Evolutionary conservation across 2,888 invertebrate genomes (phyloP).

Genomic region (Steromphala cineraria): DNA sequence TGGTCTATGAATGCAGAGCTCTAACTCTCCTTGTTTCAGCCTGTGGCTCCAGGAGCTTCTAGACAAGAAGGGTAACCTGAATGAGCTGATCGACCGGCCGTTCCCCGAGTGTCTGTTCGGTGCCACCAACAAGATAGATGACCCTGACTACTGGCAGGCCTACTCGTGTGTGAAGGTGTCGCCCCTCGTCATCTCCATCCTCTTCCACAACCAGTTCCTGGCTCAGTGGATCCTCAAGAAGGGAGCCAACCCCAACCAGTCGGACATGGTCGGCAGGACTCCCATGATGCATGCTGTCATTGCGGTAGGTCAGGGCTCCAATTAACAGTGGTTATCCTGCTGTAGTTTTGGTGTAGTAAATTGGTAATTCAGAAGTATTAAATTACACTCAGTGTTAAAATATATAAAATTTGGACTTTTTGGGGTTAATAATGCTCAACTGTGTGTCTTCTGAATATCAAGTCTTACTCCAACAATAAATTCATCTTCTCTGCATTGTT

Average conservation of each 20-base stretch:
- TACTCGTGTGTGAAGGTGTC: slow-evolving; percentile 26
- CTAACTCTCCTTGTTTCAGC: slow-evolving; percentile 2
- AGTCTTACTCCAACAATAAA: no score
- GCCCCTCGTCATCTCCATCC: slow-evolving; percentile 33
- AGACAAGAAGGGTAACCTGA: slow-evolving; percentile 23
- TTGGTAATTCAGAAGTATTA: no score
- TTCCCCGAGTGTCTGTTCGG: slow-evolving; percentile 23
- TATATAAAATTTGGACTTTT: no score
- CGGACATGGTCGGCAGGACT: slow-evolving; percentile 60
- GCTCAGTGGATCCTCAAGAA: slow-evolving; percentile 52
- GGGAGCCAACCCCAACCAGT: slow-evolving; percentile 66
- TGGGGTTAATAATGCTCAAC: no score
- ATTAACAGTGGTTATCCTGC: not conserved
- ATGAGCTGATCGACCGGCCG: slow-evolving; percentile 32
- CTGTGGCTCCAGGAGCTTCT: slow-evolving; percentile 27
- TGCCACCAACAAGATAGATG: not conserved
- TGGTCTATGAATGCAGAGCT: no score
- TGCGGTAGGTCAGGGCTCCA: slow-evolving; percentile 46
- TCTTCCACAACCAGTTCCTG: slow-evolving; percentile 24
- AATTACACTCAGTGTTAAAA: no score
- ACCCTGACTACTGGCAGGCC: slow-evolving; percentile 36
- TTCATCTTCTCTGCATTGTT: no score
- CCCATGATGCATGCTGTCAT: slow-evolving; percentile 73
- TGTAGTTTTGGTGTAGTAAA: no score
- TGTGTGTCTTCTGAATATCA: no score